Conservation (phyloP, 2,888 invertebrate genomes). For the Pristionchus mayeri region DNA sequence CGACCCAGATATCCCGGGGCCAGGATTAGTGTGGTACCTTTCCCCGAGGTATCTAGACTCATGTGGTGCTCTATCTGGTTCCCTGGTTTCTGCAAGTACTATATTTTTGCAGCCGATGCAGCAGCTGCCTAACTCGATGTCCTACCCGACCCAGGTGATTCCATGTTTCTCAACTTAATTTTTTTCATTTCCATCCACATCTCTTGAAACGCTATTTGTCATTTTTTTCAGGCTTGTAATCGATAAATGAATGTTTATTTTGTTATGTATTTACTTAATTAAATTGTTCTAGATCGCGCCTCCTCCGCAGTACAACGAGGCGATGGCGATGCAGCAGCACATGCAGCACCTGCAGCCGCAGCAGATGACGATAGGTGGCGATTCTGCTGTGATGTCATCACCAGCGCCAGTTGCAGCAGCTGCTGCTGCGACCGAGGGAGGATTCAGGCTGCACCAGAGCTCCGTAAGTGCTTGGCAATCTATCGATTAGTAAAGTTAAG, state of each 20-base stretch:
- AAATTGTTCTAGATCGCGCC: slow-evolving; percentile 41
- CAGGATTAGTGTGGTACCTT: not conserved
- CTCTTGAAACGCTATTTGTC: not conserved
- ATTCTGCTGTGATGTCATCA: no score
- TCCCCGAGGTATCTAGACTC: not conserved
- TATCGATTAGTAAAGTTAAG: not conserved
- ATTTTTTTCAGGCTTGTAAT: no score
- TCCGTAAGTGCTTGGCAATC: not conserved
- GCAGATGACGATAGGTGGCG: not conserved
- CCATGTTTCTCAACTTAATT: not conserved
- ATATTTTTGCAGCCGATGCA: slow-evolving; percentile 35
- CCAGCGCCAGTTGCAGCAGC: not conserved
- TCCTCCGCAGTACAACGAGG: slow-evolving; percentile 50
- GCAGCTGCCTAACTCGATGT: slow-evolving; percentile 20
- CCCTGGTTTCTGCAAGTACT: not conserved
- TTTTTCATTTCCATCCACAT: not conserved
- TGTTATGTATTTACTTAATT: no score
- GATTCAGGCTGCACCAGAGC: slow-evolving; percentile 42
- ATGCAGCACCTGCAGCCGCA: slow-evolving; percentile 53
- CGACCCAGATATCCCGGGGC: no score
- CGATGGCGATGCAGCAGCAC: slow-evolving; percentile 50
- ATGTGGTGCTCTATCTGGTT: not conserved
- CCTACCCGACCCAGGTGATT: slow-evolving; percentile 26
- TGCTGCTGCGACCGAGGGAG: not conserved
- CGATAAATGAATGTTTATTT: no score